A percentile compares a stretch with the other conserved stretches of the same genome.
phyloP scores from a whole-genome alignment of 2,888 invertebrate species.

The Philonicus albiceps region DNA sequence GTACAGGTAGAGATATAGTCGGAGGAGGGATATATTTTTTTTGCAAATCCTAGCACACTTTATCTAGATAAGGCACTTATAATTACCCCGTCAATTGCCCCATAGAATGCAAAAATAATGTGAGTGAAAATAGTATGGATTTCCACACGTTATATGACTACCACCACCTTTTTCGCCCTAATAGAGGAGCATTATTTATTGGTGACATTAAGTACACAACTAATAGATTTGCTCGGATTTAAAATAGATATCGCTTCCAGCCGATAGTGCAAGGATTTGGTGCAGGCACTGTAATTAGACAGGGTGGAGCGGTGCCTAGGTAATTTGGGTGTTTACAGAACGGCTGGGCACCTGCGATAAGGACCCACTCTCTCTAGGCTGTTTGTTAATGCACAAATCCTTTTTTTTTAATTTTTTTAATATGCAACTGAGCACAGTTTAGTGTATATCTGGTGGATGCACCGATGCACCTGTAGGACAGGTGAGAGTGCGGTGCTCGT shows the following conservation, averaged over 20 bases:
- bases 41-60: background rate
- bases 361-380: background rate
- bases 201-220: background rate
- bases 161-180: background rate
- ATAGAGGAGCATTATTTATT: background rate
- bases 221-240: background rate
- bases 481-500: background rate
- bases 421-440: constrained; percentile 1
- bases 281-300: background rate
- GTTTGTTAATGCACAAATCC: constrained; percentile 31
- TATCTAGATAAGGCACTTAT: background rate
- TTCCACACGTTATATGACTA: background rate
- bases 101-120: constrained; percentile 12
- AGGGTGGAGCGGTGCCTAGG: background rate
- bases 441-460: background rate
- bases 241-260: background rate
- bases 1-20: background rate
- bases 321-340: background rate
- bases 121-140: background rate
- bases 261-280: background rate
- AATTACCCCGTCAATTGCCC: background rate
- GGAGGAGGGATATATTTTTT: background rate
- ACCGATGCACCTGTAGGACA: background rate
- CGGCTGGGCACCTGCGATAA: background rate
- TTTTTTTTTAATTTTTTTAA: background rate